Base-by-base conservation (phyloP, 1,140 invertebrate species). In the Gryon sp. region DNA sequence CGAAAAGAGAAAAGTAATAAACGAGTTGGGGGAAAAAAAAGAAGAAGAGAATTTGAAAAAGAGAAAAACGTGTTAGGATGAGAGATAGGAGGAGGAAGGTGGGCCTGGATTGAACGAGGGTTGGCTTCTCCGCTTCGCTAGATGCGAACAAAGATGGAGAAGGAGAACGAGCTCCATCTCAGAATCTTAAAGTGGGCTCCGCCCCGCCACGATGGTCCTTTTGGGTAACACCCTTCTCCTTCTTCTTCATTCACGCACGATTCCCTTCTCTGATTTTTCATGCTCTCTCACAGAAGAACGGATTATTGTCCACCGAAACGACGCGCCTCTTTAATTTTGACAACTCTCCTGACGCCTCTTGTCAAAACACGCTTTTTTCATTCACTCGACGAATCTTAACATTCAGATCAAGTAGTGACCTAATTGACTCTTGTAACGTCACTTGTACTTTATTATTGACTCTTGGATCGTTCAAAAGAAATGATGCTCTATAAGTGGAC, bases 101-200 rank as follows among this genome's bases (percentile, higher is more conserved):
- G 80, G 81, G 82, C 69, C 80, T 80, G 79, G 55, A 74, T 76
- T 46, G 70, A 66, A 80, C 78, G 81, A 81, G 84, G 86, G 84
- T 87, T 84, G 84, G 85, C 82, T 84, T 76, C 79, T 62, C 72
- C 38, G 69, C 30, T 45, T 53, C 63, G 68, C 69, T 79, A 83
- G 83, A 86, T 79, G 83, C 70, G 70, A 78, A 81, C 78, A 80
- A 87, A 87, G 84, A 87, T 87, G 84, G 83, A 84, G 84, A 85
- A 84, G 81, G 79, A 80, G 82, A 72, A 79, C 78, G 81, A 80
- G 81, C 82, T 83, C 82, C 80, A 82, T 84, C 80, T 79, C 84
- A 80, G 83, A 81, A 85, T 85, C 83, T 80, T 62, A 81, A 78
- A 81, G 68, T 72, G 76, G 74, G 84, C 83, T 80, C 84, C 85